Conservation (phyloP, 2,888 invertebrate genomes). For the Eumerus sabulonum region DNA sequence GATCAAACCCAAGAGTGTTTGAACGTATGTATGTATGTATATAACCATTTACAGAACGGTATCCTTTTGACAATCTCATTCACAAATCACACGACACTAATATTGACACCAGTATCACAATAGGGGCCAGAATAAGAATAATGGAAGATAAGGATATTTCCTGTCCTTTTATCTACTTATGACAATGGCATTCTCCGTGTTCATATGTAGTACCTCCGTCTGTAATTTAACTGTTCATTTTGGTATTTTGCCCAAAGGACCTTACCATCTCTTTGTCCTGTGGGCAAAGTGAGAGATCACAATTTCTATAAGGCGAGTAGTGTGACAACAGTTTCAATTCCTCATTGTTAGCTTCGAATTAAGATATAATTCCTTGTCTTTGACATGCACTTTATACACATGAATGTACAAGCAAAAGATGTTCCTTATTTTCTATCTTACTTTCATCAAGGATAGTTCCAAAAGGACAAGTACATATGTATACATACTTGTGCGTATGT, state of each 20-base stretch:
- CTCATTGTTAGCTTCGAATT: slow-evolving; percentile 59
- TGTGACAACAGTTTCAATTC: slow-evolving; percentile 50
- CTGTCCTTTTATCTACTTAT: slow-evolving; percentile 59
- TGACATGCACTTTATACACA: slow-evolving; percentile 43
- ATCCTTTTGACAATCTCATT: slow-evolving; percentile 56
- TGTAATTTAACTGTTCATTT: slow-evolving; percentile 65
- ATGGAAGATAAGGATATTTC: slow-evolving; percentile 66
- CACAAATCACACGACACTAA: slow-evolving; percentile 49
- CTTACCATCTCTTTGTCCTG: slow-evolving; percentile 46
- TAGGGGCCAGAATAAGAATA: slow-evolving; percentile 33
- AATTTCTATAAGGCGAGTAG: slow-evolving; percentile 27
- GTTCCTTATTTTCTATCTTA: slow-evolving; percentile 17
- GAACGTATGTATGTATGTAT: neutral
- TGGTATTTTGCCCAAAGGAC: slow-evolving; percentile 37
- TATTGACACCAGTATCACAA: slow-evolving; percentile 47
- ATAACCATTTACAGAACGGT: slow-evolving; percentile 16
- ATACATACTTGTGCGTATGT: too few species aligned
- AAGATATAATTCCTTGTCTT: slow-evolving; percentile 62
- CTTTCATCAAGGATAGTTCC: slow-evolving; percentile 13
- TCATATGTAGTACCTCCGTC: slow-evolving; percentile 2
- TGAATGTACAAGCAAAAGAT: slow-evolving; percentile 32
- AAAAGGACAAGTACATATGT: slow-evolving; percentile 25
- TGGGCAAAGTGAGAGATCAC: slow-evolving; percentile 65
- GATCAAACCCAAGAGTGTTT: slow-evolving; percentile 61
- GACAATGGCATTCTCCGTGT: slow-evolving; percentile 31